Base-by-base conservation (phyloP, 2,888 invertebrate genomes). In the Brachyopa scutellaris region DNA sequence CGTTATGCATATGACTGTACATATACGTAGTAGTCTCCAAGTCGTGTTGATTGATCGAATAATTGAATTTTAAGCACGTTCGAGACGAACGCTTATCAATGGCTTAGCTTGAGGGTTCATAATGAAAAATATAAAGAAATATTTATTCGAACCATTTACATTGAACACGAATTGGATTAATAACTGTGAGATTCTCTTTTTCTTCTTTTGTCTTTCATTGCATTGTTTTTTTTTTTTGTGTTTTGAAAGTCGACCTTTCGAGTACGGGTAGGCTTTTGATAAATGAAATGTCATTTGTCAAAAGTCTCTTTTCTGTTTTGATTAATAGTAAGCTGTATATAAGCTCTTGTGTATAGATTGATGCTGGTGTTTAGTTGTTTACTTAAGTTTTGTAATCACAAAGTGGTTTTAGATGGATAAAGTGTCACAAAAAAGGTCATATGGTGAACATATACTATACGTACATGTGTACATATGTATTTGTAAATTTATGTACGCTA, bases 21-120 rank as follows among this genome's bases (percentile, higher is more conserved):
- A 9, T 31, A 21, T 8, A 23, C 23, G 26, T 36, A 0, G 9
- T 36, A 33, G 33, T 13, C 62, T 17, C n/a, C 9, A 7, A 51
- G 17, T 31, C n/a, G 42, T 17, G 40, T 33, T 45, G 57, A 78
- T 66, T 59, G 72, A 72, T 78, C 36, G 72, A 42, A 29, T 66
- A 78, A 72, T 78, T 72, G 64, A 78, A 78, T 78, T 78, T 72
- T 66, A 51, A 66, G 57, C 74, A 79, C 78, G 78, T 79, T 61
- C 66, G 51, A 59, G 64, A 62, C 53, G 29, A 49, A 42, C 59
- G 49, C 45, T 57, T 23, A 67, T 45, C 45, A 57, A 26, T 38
- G 47, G 13, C 23, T 33, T 53, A 21, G 66, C 26, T 40, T 19
- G 21, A 11, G 17, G 8, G 53, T 38, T 26, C 21, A 17, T 23